Evolutionary conservation across 2,888 invertebrate genomes (phyloP).

Genomic region (Acronicta alni): DNA sequence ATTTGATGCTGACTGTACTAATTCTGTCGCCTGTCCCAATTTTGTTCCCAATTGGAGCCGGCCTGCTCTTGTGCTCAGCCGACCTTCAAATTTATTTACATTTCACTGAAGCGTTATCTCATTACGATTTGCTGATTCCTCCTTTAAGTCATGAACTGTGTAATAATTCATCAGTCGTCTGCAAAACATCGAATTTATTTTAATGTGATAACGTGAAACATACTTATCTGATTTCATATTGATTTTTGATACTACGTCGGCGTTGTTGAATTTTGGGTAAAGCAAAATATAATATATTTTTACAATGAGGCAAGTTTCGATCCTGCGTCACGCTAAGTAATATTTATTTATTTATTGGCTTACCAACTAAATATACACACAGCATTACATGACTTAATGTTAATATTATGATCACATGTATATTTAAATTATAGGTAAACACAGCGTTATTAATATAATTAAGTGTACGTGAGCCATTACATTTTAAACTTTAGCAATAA

Average conservation of each 20-base stretch:
- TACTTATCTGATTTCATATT: slow-evolving; percentile 63
- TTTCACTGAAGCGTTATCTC: slow-evolving; percentile 78
- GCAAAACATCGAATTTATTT: slow-evolving; percentile 55
- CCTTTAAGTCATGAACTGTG: slow-evolving; percentile 60
- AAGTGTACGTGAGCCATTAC: too few species aligned
- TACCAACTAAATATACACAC: too few species aligned
- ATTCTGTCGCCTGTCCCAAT: slow-evolving; percentile 72
- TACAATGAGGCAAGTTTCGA: too few species aligned
- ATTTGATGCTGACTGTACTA: slow-evolving; percentile 63
- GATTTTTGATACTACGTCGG: neutral
- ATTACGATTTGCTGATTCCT: slow-evolving; percentile 76
- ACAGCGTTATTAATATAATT: too few species aligned
- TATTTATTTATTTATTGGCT: too few species aligned
- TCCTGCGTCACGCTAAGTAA: too few species aligned
- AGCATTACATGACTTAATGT: too few species aligned
- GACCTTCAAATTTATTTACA: slow-evolving; percentile 81
- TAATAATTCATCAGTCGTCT: slow-evolving; percentile 70
- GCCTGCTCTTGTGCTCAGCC: slow-evolving; percentile 61
- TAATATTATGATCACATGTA: too few species aligned
- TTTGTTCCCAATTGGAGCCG: slow-evolving; percentile 68
- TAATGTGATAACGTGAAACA: slow-evolving; percentile 56
- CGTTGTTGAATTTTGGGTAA: too few species aligned
- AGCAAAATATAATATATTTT: too few species aligned
- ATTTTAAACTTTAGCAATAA: too few species aligned
- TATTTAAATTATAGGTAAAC: too few species aligned